Percentiles rank a stretch among this genome's conserved stretches.
phyloP scores from a whole-genome alignment of 2,113 vertebrate genomes.

The Hippotragus niger region DNA sequence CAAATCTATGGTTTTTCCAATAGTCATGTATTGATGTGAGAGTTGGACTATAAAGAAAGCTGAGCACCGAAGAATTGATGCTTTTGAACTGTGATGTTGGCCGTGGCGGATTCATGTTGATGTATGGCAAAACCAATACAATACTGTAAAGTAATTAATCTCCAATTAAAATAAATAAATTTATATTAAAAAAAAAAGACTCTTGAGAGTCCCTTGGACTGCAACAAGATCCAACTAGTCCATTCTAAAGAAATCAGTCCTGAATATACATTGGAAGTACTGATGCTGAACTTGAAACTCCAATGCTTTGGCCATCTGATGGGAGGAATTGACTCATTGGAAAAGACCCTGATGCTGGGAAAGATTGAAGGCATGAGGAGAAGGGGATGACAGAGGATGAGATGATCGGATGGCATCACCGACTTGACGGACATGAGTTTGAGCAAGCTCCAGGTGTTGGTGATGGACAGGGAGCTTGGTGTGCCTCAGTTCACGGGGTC shows the following conservation, averaged over 20 bases:
- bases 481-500: not conserved
- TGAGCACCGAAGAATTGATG: no score
- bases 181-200: not conserved
- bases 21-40: no score
- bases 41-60: no score
- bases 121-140: no score
- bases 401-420: not conserved
- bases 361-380: not conserved
- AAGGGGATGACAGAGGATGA: not conserved
- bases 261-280: not conserved
- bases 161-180: no score
- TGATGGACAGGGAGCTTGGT: not conserved
- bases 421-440: not conserved
- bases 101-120: no score
- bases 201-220: not conserved
- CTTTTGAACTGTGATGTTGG: no score
- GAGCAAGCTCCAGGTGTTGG: not conserved
- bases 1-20: no score
- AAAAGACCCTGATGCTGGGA: not conserved
- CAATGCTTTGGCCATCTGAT: not conserved
- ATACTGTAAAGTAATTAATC: no score
- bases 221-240: not conserved
- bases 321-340: not conserved
- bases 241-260: not conserved
- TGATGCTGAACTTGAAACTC: not conserved